phyloP scores from a whole-genome alignment of 2,113 vertebrate genomes.

The Xenopus laevis region DNA sequence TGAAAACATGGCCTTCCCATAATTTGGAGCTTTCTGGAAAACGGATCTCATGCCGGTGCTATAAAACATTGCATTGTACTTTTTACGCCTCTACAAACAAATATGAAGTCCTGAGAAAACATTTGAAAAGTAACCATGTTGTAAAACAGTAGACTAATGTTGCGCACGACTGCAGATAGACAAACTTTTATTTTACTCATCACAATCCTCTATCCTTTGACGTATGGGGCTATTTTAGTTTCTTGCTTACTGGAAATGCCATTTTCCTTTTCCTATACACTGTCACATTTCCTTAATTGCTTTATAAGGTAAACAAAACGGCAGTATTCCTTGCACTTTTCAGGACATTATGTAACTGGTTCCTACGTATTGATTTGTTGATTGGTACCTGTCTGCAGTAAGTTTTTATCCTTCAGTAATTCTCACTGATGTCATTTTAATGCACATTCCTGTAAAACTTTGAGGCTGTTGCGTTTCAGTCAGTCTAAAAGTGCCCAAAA shows the following conservation, averaged over 20 bases:
- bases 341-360: slow-evolving; percentile 51
- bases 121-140: no score
- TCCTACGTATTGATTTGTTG: slow-evolving; percentile 65
- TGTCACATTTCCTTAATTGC: slow-evolving; percentile 53
- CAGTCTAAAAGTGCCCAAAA: no score
- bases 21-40: no score
- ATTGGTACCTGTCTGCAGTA: slow-evolving; percentile 59
- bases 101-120: no score
- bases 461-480: background rate
- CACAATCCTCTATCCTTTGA: background rate
- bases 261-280: slow-evolving; percentile 53
- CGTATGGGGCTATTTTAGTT: slow-evolving; percentile 46
- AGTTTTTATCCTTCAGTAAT: slow-evolving; percentile 53
- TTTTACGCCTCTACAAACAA: no score
- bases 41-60: no score
- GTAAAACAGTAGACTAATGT: no score
- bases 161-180: no score
- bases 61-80: no score
- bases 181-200: no score
- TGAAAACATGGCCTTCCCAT: no score
- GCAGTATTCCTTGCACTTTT: slow-evolving; percentile 53
- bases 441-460: slow-evolving; percentile 66
- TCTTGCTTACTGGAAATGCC: slow-evolving; percentile 54
- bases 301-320: slow-evolving; percentile 54
- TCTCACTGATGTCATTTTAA: slow-evolving; percentile 64